phyloP scores from a whole-genome alignment of 2,888 invertebrate genomes.

The Prosopocoilus inquinatus region DNA sequence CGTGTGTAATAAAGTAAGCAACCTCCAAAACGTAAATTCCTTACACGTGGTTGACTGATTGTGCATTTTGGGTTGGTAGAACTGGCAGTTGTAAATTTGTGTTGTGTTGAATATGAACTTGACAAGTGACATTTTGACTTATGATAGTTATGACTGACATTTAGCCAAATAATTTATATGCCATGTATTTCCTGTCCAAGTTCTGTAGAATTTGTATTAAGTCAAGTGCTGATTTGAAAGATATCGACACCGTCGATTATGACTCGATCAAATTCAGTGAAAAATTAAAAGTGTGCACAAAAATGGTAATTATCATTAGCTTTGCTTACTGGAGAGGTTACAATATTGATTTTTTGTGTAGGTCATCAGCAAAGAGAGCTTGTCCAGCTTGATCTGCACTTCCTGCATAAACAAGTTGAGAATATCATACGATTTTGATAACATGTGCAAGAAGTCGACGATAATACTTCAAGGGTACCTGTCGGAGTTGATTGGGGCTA shows the following conservation, averaged over 20 bases:
- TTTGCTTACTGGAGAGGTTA: conserved; percentile 24
- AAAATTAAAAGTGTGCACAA: conserved; percentile 45
- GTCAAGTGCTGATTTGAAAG: conserved; percentile 40
- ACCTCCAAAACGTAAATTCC: background rate
- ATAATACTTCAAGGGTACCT: conserved; percentile 43
- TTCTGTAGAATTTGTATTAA: conserved; percentile 49
- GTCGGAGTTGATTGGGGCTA: conserved; percentile 37
- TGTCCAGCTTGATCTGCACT: conserved; percentile 45
- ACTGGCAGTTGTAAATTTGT: background rate
- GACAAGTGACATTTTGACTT: conserved; percentile 49
- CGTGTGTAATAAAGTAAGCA: background rate
- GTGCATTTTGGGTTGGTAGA: background rate
- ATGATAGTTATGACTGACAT: conserved; percentile 49
- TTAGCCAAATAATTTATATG: conserved; percentile 30
- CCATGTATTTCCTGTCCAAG: conserved; percentile 48
- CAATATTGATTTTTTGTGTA: conserved; percentile 48
- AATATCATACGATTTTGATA: conserved; percentile 46
- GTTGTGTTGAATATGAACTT: conserved; percentile 17
- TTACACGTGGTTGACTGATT: background rate
- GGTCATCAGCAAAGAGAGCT: conserved; percentile 44
- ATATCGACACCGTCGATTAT: conserved; percentile 43
- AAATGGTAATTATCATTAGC: conserved; percentile 42
- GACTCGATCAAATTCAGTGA: conserved; percentile 46
- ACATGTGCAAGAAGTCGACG: conserved; percentile 47
- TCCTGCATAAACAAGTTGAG: conserved; percentile 46